Percentiles rank a stretch among this genome's conserved stretches.
Evolutionary conservation across 2,113 vertebrate species (phyloP).

Genomic region (Aegotheles bennettii): DNA sequence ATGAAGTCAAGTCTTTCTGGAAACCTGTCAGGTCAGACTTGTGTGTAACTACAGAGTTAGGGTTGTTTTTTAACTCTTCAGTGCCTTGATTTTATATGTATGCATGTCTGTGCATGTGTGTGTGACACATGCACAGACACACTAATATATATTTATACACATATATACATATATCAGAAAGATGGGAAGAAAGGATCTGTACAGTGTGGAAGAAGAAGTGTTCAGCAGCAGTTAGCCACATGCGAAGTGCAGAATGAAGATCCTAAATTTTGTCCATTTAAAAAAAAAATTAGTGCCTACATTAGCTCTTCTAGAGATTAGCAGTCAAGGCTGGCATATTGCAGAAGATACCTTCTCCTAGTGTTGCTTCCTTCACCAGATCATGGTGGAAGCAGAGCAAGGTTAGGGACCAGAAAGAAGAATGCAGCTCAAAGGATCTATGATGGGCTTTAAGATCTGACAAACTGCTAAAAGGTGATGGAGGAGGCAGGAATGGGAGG

Average conservation of each 20-base stretch:
- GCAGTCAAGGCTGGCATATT: background rate
- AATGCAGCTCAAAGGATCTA: background rate
- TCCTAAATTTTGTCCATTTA: slow-evolving; percentile 25
- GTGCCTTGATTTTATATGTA: background rate
- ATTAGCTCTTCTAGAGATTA: background rate
- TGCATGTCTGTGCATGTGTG: background rate
- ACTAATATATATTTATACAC: background rate
- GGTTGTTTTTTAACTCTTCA: background rate
- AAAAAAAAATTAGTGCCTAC: background rate
- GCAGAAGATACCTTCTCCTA: background rate
- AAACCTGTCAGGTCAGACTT: slow-evolving; percentile 7
- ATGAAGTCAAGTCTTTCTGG: slow-evolving; percentile 50
- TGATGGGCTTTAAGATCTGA: background rate
- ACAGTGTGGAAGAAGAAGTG: background rate
- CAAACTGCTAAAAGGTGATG: background rate
- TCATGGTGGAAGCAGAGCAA: background rate
- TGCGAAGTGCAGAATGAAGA: slow-evolving; percentile 44
- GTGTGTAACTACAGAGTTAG: slow-evolving; percentile 24
- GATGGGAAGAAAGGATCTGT: background rate
- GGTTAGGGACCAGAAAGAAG: background rate
- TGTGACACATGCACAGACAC: background rate
- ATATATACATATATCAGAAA: background rate
- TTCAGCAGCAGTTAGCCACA: slow-evolving; percentile 28
- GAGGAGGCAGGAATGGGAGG: background rate
- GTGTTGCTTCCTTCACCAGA: background rate